These are phyloP conservation scores for Melanargia galathea DNA, from an alignment of 2,888 invertebrate genomes.

Conservation along the genomic window DNA sequence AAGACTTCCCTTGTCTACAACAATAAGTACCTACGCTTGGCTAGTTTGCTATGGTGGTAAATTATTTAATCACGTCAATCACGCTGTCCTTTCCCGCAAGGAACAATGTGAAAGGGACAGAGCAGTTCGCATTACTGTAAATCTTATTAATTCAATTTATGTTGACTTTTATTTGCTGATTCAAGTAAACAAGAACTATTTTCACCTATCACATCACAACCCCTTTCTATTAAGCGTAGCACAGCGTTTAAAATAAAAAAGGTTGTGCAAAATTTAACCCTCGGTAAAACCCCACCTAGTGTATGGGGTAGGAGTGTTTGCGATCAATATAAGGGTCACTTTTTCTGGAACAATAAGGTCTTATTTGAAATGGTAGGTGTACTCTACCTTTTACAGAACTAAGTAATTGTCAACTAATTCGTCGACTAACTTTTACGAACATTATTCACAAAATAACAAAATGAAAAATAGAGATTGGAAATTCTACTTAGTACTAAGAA, in stretches of 20 bases:
- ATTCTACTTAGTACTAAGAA: no score
- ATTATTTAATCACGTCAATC: neutral
- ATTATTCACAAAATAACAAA: no score
- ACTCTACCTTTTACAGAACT: no score
- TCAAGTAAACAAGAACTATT: neutral
- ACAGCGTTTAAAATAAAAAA: neutral
- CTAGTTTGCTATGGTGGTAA: conserved; percentile 1
- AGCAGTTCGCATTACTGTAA: neutral
- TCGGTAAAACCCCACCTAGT: neutral
- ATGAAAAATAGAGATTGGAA: no score
- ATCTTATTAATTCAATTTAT: neutral
- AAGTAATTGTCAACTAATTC: no score
- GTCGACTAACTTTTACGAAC: no score
- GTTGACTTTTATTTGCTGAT: neutral
- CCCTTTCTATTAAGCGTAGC: neutral
- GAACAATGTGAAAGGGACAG: neutral
- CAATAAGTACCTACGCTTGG: neutral
- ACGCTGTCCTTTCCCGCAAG: neutral
- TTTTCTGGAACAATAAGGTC: neutral
- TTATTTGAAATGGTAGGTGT: neutral
- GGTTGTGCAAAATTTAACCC: neutral
- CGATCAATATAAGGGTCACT: conserved; percentile 5
- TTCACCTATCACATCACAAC: neutral
- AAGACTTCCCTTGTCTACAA: neutral
- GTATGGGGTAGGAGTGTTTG: neutral